Evolutionary conservation across 2,113 vertebrate species (phyloP).

Genomic region (Paracanthobrama guichenoti): DNA sequence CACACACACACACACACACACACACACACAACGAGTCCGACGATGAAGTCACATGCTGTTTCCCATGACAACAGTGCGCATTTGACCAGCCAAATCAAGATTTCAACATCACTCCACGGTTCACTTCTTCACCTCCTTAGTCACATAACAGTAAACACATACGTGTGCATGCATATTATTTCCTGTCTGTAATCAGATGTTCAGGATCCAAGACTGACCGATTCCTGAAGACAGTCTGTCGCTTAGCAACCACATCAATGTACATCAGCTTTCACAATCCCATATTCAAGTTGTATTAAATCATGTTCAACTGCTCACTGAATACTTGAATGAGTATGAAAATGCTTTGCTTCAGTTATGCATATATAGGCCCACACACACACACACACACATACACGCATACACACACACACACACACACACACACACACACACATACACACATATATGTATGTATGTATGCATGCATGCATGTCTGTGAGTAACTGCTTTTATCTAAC

Average conservation of each 20-base stretch:
- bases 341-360: not conserved
- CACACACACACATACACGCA: too few species aligned
- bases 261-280: constrained; percentile 37
- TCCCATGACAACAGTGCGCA: not conserved
- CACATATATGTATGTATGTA: too few species aligned
- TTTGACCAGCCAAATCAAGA: not conserved
- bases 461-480: too few species aligned
- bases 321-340: not conserved
- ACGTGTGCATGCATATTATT: not conserved
- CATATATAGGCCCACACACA: too few species aligned
- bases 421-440: too few species aligned
- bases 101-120: not conserved
- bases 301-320: not conserved
- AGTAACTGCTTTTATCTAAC: too few species aligned
- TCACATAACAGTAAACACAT: not conserved
- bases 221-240: constrained; percentile 28
- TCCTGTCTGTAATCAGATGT: not conserved
- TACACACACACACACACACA: not conserved
- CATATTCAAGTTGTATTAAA: constrained; percentile 1
- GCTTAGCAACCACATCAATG: constrained; percentile 53
- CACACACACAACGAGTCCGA: not conserved
- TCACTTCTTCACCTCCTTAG: not conserved
- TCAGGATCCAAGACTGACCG: constrained; percentile 11
- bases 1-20: not conserved
- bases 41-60: constrained; percentile 4